Percentiles rank a stretch among this genome's conserved stretches.
These are phyloP conservation scores for Pituophis catenifer DNA, from an alignment of 2,113 vertebrate species.

Conservation along the genomic window DNA sequence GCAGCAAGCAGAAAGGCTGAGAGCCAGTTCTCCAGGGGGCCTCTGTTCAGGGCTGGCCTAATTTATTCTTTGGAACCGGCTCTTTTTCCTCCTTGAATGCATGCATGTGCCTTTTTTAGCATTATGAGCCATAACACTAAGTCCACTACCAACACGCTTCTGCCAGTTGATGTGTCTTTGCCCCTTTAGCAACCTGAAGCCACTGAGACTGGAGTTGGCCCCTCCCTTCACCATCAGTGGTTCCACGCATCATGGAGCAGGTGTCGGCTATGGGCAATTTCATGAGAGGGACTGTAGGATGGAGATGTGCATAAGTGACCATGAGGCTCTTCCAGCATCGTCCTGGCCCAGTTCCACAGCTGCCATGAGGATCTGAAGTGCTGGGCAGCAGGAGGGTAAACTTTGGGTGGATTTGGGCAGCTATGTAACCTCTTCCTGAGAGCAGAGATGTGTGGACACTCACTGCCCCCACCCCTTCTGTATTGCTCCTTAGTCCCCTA, in stretches of 20 bases:
- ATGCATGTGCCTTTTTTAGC: neutral
- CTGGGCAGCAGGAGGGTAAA: neutral
- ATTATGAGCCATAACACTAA: too few species aligned
- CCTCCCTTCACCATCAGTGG: slow-evolving; percentile 73
- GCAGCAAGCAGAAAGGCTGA: neutral
- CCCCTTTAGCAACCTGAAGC: slow-evolving; percentile 54
- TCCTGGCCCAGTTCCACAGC: neutral
- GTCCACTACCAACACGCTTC: neutral
- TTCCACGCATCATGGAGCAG: neutral
- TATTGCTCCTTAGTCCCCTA: neutral
- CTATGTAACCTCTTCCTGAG: neutral
- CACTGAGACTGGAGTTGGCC: slow-evolving; percentile 54
- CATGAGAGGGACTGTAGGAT: slow-evolving; percentile 30
- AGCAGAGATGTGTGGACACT: neutral
- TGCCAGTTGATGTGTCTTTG: neutral
- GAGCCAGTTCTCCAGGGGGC: neutral
- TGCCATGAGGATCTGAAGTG: neutral
- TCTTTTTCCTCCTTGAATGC: neutral
- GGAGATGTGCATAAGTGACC: rapidly evolving
- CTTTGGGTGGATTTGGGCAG: neutral
- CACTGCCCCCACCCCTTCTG: neutral
- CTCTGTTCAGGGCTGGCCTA: too few species aligned
- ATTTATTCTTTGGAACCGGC: neutral
- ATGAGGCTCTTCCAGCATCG: neutral
- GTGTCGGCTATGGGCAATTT: slow-evolving; percentile 52